Evolutionary conservation across 2,888 invertebrate species (phyloP).

Genomic region (Anodontia alba): DNA sequence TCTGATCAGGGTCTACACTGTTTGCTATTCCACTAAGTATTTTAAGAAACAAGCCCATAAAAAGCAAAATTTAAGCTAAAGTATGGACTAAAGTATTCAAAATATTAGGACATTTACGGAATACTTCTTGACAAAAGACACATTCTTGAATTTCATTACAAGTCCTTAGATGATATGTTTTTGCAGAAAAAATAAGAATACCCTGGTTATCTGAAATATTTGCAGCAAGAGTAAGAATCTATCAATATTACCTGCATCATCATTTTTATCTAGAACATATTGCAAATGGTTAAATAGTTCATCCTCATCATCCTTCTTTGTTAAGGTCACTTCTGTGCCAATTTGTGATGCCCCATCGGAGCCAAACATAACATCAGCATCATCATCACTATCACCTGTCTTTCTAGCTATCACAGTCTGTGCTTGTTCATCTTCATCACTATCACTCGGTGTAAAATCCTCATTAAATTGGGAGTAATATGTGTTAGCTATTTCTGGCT

Average conservation of each 20-base stretch:
- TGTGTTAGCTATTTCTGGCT: constrained; percentile 82
- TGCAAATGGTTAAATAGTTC: constrained; percentile 80
- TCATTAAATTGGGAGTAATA: constrained; percentile 84
- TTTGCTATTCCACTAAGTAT: too few relatives aligned
- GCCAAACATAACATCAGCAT: constrained; percentile 52
- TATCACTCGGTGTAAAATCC: constrained; percentile 72
- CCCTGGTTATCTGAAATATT: too few relatives aligned
- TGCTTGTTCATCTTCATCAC: constrained; percentile 53
- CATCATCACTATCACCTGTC: constrained; percentile 28
- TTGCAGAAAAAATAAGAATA: too few relatives aligned
- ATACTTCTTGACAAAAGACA: too few relatives aligned
- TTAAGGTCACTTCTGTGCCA: constrained; percentile 33
- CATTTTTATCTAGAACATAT: constrained; percentile 76
- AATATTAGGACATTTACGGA: too few relatives aligned
- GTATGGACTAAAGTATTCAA: too few relatives aligned
- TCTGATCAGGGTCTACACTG: too few relatives aligned
- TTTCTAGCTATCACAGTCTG: constrained; percentile 47
- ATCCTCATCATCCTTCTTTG: constrained; percentile 66
- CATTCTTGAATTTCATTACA: too few relatives aligned
- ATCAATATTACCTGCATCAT: constrained; percentile 71
- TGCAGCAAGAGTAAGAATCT: too few relatives aligned
- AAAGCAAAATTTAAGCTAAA: too few relatives aligned
- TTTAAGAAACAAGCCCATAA: too few relatives aligned
- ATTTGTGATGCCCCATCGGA: constrained; percentile 40
- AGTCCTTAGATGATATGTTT: too few relatives aligned